Evolutionary conservation across 2,888 invertebrate genomes (phyloP), one percentile per base, ranked within the genome.

Genomic region (Zhuqinia jingwanae): DNA sequence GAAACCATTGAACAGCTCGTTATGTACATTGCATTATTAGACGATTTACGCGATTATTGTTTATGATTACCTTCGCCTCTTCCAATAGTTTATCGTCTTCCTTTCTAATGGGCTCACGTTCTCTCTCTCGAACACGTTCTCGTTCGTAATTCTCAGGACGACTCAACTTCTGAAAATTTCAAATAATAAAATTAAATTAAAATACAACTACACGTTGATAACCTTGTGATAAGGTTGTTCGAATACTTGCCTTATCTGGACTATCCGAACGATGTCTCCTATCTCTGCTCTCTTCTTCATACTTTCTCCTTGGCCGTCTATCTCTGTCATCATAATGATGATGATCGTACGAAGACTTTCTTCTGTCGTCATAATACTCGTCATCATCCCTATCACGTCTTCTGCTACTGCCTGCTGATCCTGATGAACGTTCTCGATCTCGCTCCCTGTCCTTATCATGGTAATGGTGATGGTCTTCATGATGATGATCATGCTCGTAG

Each of bases 51-150:
- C n/a, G n/a, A n/a, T n/a, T n/a, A n/a, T n/a, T n/a, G n/a, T n/a
- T n/a, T n/a, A n/a, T n/a, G n/a, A n/a, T 68, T 22, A 89, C 90
- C 84, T 88, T 90, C 15, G 90, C 85, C 68, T 90, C 89, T 68
- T 88, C 84, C 36, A 88, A 47, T 15, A 89, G 85, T 75, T 90
- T 88, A 20, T 56, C 78, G 27, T 85, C 27, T 22, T 88, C 85
- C 42, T 87, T 84, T 8, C 65, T 56, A 17, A 85, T 78, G 1
- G 13, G 50, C 10, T 87, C 89, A 25, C 65, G 53, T 6, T 78
- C 81, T 42, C 56, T 65, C 25, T 80, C 83, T 11, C 78, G 30
- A 22, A 65, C 80, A 36, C 73, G 60, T 45, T 76, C 60, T n/a
- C 75, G 42, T 13, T 42, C 27, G 36, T 47, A 58, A 53, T 53